These are phyloP conservation scores for Xyliphius kryptos DNA, from an alignment of 2,113 vertebrate genomes.

Conservation along the genomic window DNA sequence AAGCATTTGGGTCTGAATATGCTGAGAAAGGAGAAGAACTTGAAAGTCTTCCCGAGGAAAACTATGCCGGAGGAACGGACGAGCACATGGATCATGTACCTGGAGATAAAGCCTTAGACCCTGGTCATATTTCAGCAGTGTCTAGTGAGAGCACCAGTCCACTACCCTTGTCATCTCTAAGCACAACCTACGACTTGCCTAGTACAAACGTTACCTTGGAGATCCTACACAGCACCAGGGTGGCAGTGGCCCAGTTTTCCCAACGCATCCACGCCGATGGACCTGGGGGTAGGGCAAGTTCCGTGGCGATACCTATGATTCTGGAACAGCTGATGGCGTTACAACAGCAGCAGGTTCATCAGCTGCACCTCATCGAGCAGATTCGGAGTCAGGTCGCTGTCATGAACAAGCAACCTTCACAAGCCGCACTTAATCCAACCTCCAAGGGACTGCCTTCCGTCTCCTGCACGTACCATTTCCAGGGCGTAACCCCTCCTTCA, in stretches of 20 bases:
- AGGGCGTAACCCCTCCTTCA: conserved; percentile 62
- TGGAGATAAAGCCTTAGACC: conserved; percentile 51
- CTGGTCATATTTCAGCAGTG: conserved; percentile 55
- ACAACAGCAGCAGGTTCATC: conserved; percentile 94
- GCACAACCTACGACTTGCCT: conserved; percentile 71
- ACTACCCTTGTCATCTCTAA: conserved; percentile 62
- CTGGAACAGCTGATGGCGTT: conserved; percentile 88
- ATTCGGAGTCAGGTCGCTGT: conserved; percentile 91
- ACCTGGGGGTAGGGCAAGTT: conserved; percentile 56
- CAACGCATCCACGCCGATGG: conserved; percentile 64
- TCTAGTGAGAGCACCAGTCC: conserved; percentile 52
- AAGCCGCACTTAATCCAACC: conserved; percentile 64
- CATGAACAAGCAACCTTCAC: conserved; percentile 80
- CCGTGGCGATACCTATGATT: conserved; percentile 84
- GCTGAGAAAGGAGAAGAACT: neutral
- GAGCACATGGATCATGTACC: conserved; percentile 40
- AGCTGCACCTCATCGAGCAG: conserved; percentile 95
- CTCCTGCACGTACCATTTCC: conserved; percentile 67
- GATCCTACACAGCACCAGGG: conserved; percentile 90
- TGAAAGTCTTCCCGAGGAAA: neutral
- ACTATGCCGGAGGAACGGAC: neutral
- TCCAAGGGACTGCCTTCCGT: conserved; percentile 58
- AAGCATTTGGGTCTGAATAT: neutral
- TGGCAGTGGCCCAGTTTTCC: conserved; percentile 94
- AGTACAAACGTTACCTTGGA: conserved; percentile 94